These are phyloP conservation scores for Staurois parvus DNA, from an alignment of 2,797 vertebrate genomes.

Conservation along the genomic window DNA sequence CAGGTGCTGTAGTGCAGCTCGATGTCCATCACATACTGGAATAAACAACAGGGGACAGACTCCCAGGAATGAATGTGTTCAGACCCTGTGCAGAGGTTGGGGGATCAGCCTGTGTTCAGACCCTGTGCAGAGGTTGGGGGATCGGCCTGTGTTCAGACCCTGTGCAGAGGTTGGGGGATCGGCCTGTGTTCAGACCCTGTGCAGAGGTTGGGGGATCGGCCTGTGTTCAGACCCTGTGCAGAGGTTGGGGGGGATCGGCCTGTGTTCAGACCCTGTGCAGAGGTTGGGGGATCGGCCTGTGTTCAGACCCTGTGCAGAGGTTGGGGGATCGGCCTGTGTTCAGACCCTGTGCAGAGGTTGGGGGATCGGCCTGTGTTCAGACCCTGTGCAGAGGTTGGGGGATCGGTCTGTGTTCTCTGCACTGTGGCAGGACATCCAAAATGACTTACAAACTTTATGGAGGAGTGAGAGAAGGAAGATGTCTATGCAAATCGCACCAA, in stretches of 20 bases:
- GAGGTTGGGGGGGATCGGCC: conserved; percentile 28
- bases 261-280: conserved; percentile 24
- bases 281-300: conserved; percentile 29
- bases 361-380: conserved; percentile 27
- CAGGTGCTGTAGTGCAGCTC: conserved; percentile 17
- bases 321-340: conserved; percentile 19
- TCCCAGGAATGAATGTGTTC: neutral
- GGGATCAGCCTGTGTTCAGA: neutral
- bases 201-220: conserved; percentile 28
- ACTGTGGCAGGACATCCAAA: neutral
- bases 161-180: conserved; percentile 28
- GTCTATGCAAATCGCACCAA: no score
- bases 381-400: conserved; percentile 28
- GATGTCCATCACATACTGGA: neutral
- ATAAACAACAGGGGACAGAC: neutral
- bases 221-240: conserved; percentile 26
- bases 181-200: conserved; percentile 27
- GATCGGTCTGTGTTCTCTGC: neutral
- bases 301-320: conserved; percentile 30
- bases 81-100: conserved; percentile 31
- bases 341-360: conserved; percentile 35
- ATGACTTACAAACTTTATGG: neutral
- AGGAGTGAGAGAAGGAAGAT: no score
- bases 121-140: conserved; percentile 27
- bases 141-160: conserved; percentile 23